Evolutionary conservation across 2,888 invertebrate genomes (phyloP).

Genomic region (Drosophila melanosoma): DNA sequence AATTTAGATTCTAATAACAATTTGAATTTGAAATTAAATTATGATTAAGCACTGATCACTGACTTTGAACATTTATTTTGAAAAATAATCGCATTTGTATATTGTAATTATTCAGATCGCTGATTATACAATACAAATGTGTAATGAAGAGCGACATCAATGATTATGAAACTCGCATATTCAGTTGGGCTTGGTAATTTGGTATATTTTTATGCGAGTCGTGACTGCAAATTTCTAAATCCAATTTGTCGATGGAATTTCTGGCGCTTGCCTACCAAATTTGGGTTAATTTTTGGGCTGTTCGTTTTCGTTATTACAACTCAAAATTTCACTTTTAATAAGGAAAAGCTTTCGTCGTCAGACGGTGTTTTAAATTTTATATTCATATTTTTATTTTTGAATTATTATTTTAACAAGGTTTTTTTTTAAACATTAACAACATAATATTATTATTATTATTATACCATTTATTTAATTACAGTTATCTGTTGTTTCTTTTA

Average conservation of each 20-base stretch:
- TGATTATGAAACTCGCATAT: slow-evolving; percentile 60
- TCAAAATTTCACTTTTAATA: slow-evolving; percentile 74
- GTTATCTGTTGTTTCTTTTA: slow-evolving; percentile 67
- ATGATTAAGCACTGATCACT: background rate
- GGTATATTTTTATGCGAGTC: slow-evolving; percentile 65
- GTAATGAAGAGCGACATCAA: slow-evolving; percentile 31
- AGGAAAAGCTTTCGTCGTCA: slow-evolving; percentile 27
- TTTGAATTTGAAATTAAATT: background rate
- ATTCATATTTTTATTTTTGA: slow-evolving; percentile 82
- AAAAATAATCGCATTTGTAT: background rate
- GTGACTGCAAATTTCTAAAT: slow-evolving; percentile 72
- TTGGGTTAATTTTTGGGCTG: slow-evolving; percentile 59
- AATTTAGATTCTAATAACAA: background rate
- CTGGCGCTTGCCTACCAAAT: slow-evolving; percentile 35
- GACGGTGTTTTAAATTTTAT: slow-evolving; percentile 59
- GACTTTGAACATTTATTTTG: background rate
- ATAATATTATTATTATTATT: slow-evolving; percentile 79
- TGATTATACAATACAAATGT: slow-evolving; percentile 41
- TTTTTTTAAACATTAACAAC: slow-evolving; percentile 85
- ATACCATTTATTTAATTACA: slow-evolving; percentile 67
- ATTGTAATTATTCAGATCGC: slow-evolving; percentile 1
- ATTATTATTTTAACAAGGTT: slow-evolving; percentile 85
- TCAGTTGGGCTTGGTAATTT: slow-evolving; percentile 49
- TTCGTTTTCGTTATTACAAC: slow-evolving; percentile 31
- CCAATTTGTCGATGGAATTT: slow-evolving; percentile 74